Conservation (phyloP, 2,797 vertebrate genomes). For the Hypotaenidia philippensis region DNA sequence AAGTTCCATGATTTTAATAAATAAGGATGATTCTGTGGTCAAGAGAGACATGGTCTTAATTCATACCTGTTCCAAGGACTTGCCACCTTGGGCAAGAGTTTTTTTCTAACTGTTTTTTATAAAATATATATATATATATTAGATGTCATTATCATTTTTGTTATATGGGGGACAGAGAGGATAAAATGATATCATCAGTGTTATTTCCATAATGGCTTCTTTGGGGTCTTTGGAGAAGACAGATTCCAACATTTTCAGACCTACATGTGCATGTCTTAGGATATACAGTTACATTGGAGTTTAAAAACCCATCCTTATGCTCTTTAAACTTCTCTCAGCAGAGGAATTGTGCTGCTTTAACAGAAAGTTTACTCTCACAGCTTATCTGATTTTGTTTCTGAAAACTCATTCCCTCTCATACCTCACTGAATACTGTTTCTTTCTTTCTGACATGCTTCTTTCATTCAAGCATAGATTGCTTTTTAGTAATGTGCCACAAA, state of each 20-base stretch:
- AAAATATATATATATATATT: background rate
- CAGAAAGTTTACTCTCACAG: background rate
- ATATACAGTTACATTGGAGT: background rate
- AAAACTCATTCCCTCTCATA: background rate
- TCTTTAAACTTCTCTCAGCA: background rate
- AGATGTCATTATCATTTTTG: background rate
- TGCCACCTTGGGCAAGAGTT: background rate
- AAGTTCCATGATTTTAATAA: background rate
- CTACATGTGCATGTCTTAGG: background rate
- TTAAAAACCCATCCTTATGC: background rate
- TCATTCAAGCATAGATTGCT: slow-evolving; percentile 2
- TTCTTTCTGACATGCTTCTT: background rate
- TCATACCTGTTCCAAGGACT: background rate
- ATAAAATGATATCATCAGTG: background rate
- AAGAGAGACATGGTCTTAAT: background rate
- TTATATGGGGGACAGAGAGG: background rate
- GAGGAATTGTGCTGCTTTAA: background rate
- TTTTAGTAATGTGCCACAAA: slow-evolving; percentile 39
- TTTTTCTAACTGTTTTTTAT: background rate
- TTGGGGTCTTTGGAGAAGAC: background rate
- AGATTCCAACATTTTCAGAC: background rate
- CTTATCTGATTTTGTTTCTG: background rate
- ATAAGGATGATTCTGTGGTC: background rate
- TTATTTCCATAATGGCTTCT: background rate
- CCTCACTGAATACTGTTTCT: background rate